Percentiles rank a stretch among this genome's conserved stretches.
phyloP scores from a whole-genome alignment of 2,113 vertebrate species.

The Elaphurus davidianus region DNA sequence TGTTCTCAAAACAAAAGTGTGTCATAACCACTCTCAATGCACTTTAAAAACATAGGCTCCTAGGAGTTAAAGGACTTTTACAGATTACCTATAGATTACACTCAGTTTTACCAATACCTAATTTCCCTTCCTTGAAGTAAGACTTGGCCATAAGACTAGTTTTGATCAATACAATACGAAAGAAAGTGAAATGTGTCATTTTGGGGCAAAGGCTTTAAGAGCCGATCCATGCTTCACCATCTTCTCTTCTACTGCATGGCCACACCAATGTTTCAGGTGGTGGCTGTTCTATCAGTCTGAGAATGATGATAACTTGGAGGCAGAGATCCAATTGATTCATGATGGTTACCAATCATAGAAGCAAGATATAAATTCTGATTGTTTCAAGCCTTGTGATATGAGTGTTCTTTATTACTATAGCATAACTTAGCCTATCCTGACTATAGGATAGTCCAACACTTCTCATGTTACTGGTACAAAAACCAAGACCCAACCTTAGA shows the following conservation, averaged over 20 bases:
- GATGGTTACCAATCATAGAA: neutral
- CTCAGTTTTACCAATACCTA: neutral
- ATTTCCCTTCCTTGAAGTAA: neutral
- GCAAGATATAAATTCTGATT: neutral
- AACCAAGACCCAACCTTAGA: neutral
- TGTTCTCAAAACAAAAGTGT: neutral
- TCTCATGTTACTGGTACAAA: neutral
- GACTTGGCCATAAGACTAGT: neutral
- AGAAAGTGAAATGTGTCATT: neutral
- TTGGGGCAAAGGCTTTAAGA: neutral
- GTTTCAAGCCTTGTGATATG: neutral
- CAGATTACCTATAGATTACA: neutral
- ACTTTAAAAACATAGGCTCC: neutral
- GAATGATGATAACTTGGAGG: neutral
- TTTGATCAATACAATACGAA: neutral
- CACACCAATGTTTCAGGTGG: neutral
- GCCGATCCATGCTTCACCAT: fast-evolving
- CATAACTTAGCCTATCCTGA: neutral
- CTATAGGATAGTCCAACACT: neutral
- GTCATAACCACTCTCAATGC: neutral
- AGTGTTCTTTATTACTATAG: neutral
- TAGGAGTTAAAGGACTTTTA: neutral
- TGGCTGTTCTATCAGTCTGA: neutral
- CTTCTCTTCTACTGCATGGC: neutral
- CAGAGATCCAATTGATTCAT: neutral